Base-by-base conservation (phyloP, 2,888 invertebrate species). In the Cantharis rustica region DNA sequence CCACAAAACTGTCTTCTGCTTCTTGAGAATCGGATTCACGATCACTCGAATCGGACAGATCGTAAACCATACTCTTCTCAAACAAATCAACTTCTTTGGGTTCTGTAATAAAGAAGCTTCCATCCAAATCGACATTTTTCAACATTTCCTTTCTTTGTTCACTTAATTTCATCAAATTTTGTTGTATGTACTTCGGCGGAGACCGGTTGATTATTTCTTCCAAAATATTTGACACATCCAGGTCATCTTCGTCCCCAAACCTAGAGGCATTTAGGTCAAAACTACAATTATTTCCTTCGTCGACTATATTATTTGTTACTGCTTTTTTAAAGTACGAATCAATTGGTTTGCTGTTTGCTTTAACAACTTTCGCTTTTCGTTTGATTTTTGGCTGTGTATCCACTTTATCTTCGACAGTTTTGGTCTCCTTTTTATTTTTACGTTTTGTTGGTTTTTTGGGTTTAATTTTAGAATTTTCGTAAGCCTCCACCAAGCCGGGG, bases 401-500 rank as follows among this genome's bases (percentile, higher is more conserved):
- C 0, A 85, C 31, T 13, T 31, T n/a, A 1, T n/a, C n/a, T 10
- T 82, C 77, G 16, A 76, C 79, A 68, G 83, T 75, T 68, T 82
- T 76, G 47, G 82, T 83, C 7, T 1, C n/a, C n/a, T 47, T 47
- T 47, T 47, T 47, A 47, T 7, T 47, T n/a, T 47, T 47, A 70
- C 84, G 80, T 79, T 82, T 85, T 10, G 79, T 74, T 13, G 79
- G 68, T 75, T 83, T 85, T 73, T 85, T 86, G 4, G 85, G 84
- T 87, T 90, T 81, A 78, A 85, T 89, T 86, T 92, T 91, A 77
- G 92, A 90, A 27, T 89, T 88, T 78, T 90, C 90, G 80, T 92
- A 90, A 81, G 84, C 84, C 68, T 91, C 88, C 0, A 93, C 93
- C 74, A 95, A 76, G 1, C 90, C 87, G 16, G 93, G 92, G 86